phyloP scores from a whole-genome alignment of 2,888 invertebrate genomes.

The Elmis aenea region DNA sequence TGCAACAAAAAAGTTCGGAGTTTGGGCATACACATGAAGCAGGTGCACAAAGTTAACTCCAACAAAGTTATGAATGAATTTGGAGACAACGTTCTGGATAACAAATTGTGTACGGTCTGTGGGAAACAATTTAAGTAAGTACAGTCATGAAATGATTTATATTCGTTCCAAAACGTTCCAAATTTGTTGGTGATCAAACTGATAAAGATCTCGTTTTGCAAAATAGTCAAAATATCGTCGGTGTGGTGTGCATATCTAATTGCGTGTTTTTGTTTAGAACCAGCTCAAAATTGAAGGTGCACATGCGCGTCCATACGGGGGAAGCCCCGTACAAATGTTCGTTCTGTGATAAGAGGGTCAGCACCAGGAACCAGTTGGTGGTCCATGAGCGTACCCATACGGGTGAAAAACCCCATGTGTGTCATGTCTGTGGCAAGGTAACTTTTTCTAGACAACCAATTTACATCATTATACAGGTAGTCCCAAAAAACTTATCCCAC shows the following conservation, averaged over 20 bases:
- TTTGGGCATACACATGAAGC: slow-evolving; percentile 18
- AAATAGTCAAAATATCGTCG: too few species aligned
- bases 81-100: slow-evolving; percentile 12
- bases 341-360: slow-evolving; percentile 34
- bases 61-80: slow-evolving; percentile 3
- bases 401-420: slow-evolving; percentile 35
- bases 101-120: slow-evolving; percentile 32
- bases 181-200: too few species aligned
- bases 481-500: too few species aligned
- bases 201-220: too few species aligned
- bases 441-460: too few species aligned
- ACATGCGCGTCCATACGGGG: slow-evolving; percentile 35
- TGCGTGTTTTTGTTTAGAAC: slow-evolving; percentile 21
- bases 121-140: slow-evolving; percentile 36
- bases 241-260: neutral
- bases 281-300: slow-evolving; percentile 30
- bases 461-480: too few species aligned
- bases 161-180: too few species aligned
- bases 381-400: slow-evolving; percentile 37
- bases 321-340: slow-evolving; percentile 34
- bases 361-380: slow-evolving; percentile 30
- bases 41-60: slow-evolving; percentile 11
- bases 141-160: too few species aligned
- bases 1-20: slow-evolving; percentile 29
- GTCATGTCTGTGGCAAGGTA: slow-evolving; percentile 38